phyloP scores from a whole-genome alignment of 2,888 invertebrate genomes.

The Selenia dentaria region DNA sequence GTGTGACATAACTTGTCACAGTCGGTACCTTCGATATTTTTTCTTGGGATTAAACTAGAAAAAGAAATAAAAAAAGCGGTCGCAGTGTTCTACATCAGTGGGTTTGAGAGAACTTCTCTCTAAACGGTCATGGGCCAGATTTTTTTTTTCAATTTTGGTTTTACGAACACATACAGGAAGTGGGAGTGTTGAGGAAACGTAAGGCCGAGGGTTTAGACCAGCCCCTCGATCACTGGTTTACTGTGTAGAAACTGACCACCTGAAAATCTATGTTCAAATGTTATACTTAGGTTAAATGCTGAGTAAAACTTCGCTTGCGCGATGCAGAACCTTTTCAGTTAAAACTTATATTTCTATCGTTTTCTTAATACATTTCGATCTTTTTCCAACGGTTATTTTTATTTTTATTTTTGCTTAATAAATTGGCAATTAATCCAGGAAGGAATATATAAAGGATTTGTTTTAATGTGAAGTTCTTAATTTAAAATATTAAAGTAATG shows the following conservation, averaged over 20 bases:
- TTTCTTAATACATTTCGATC: too few relatives aligned
- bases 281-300: not conserved
- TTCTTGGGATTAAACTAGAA: too few relatives aligned
- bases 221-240: slow-evolving; percentile 65
- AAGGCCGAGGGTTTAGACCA: slow-evolving; percentile 54
- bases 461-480: not conserved
- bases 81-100: slow-evolving; percentile 69
- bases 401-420: not conserved
- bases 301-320: slow-evolving; percentile 47
- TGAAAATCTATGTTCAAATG: not conserved
- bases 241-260: slow-evolving; percentile 75
- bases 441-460: not conserved
- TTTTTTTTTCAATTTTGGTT: slow-evolving; percentile 60
- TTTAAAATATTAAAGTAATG: not conserved
- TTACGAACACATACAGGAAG: slow-evolving; percentile 67
- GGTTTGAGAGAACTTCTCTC: slow-evolving; percentile 75
- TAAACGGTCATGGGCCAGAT: slow-evolving; percentile 70
- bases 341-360: too few relatives aligned
- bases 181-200: slow-evolving; percentile 52
- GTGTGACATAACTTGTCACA: too few relatives aligned
- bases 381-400: not conserved
- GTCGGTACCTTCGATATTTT: too few relatives aligned
- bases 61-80: slow-evolving; percentile 52
- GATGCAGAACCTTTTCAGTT: slow-evolving; percentile 42
- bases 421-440: not conserved